Percentiles rank a stretch among this genome's conserved stretches.
Conservation (phyloP, 2,888 invertebrate species). For the Subacronicta megacephala region DNA sequence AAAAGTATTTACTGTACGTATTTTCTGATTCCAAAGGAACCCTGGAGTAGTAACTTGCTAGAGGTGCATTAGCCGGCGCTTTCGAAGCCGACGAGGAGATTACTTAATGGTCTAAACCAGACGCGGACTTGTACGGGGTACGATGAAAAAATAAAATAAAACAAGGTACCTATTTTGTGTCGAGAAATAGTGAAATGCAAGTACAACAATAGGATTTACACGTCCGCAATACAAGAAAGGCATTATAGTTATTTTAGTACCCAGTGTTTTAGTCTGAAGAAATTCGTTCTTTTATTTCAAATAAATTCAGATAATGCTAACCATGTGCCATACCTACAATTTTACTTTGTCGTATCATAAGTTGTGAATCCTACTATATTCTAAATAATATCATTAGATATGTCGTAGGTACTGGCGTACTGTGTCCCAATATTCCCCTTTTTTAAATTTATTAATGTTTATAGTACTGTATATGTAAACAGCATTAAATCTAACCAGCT, state of each 20-base stretch:
- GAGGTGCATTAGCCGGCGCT: slow-evolving; percentile 72
- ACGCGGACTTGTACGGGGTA: slow-evolving; percentile 60
- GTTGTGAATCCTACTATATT: too few relatives aligned
- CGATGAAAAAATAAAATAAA: slow-evolving; percentile 57
- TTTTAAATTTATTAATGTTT: neutral
- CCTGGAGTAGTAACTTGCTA: slow-evolving; percentile 59
- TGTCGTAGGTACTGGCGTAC: too few relatives aligned
- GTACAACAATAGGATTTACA: slow-evolving; percentile 53
- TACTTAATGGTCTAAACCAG: slow-evolving; percentile 74
- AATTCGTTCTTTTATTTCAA: neutral
- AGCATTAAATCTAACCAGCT: slow-evolving; percentile 26
- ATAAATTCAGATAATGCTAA: neutral
- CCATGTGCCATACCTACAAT: too few relatives aligned
- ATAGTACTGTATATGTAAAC: slow-evolving; percentile 21
- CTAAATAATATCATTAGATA: too few relatives aligned
- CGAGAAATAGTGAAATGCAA: slow-evolving; percentile 59
- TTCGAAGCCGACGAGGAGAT: slow-evolving; percentile 66
- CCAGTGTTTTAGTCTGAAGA: slow-evolving; percentile 31
- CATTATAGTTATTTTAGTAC: slow-evolving; percentile 24
- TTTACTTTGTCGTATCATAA: too few relatives aligned
- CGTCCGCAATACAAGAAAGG: slow-evolving; percentile 20
- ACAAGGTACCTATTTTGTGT: slow-evolving; percentile 62
- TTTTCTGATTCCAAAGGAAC: slow-evolving; percentile 53
- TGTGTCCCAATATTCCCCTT: too few relatives aligned
- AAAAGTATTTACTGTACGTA: slow-evolving; percentile 40